Evolutionary conservation across 2,888 invertebrate genomes (phyloP), one percentile per base, ranked within the genome.

Genomic region (Agrochola lota): DNA sequence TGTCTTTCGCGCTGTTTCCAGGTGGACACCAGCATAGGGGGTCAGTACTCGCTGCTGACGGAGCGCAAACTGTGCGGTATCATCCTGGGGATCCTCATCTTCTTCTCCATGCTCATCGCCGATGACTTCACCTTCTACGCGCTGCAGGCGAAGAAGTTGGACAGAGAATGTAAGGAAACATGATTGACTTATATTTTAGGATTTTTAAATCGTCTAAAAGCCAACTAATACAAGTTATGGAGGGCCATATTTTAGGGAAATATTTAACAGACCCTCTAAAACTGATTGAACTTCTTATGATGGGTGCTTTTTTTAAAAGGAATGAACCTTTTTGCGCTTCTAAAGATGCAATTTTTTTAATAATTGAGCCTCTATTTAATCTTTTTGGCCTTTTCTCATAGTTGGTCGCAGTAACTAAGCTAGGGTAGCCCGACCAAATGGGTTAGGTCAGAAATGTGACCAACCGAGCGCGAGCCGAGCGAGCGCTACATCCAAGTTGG

Each of bases 71-170:
- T 96, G 8, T 94, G 95, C 81, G 93, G 93, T 1, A 84, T 95
- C 1, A 89, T 97, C n/a, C 83, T 96, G 20, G 91, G 92, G 0
- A 94, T 96, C n/a, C 91, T 97, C 17, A 88, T 95, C 35, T 95
- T 95, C 90, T 96, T 97, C 92, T 92, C 95, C 0, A 88, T 94
- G 0, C 93, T 97, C 2, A 90, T 97, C 7, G 92, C 93, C 2
- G 96, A 96, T 71, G 97, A 97, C 88, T 96, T 96, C 88, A 93
- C 93, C 60, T 95, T 96, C 88, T 97, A 97, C 77, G 94, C 93
- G 1, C 85, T 95, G 78, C 95, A 96, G 75, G 97, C 95, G 0
- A 93, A 91, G 80, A 93, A 92, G 67, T 81, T 92, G 26, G 93
- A 94, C 49, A 93, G 96, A 77, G 94, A 95, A 84, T 96, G 97